A percentile compares a stretch with the other conserved stretches of the same genome.
phyloP scores from a whole-genome alignment of 2,113 vertebrate genomes.

The Poeciliopsis retropinna region DNA sequence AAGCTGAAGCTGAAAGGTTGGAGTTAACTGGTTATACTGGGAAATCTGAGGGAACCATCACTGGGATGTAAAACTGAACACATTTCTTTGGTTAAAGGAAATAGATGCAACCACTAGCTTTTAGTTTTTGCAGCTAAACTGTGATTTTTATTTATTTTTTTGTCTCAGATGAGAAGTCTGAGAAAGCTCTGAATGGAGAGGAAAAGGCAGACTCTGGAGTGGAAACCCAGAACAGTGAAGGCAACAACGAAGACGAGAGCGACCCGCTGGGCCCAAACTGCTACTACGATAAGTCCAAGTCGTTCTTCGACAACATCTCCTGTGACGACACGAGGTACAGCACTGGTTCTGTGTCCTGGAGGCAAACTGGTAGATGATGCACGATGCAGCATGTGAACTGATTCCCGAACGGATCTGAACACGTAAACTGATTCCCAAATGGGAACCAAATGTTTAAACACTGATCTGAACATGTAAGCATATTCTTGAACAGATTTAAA shows the following conservation, averaged over 20 bases:
- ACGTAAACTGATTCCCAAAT: too few species aligned
- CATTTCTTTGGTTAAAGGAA: too few species aligned
- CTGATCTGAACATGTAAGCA: too few species aligned
- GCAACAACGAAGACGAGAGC: constrained; percentile 86
- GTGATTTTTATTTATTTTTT: too few species aligned
- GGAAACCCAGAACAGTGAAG: constrained; percentile 90
- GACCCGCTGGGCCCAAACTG: constrained; percentile 89
- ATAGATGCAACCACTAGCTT: not conserved
- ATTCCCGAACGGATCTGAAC: too few species aligned
- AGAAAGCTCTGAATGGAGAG: constrained; percentile 92
- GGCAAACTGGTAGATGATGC: not conserved
- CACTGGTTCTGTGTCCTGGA: not conserved
- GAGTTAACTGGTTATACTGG: not conserved
- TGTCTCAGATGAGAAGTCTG: constrained; percentile 88
- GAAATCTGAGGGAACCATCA: not conserved
- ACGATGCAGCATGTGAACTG: too few species aligned
- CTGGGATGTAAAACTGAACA: not conserved
- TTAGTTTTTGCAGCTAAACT: not conserved
- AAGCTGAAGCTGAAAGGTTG: constrained; percentile 95
- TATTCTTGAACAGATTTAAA: too few species aligned
- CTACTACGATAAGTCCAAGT: constrained; percentile 98
- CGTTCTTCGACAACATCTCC: constrained; percentile 99
- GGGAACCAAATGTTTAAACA: too few species aligned
- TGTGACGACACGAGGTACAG: constrained; percentile 94
- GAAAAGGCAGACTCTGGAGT: constrained; percentile 91